phyloP scores from a whole-genome alignment of 2,888 invertebrate species.

The Agonopterix heracliana region DNA sequence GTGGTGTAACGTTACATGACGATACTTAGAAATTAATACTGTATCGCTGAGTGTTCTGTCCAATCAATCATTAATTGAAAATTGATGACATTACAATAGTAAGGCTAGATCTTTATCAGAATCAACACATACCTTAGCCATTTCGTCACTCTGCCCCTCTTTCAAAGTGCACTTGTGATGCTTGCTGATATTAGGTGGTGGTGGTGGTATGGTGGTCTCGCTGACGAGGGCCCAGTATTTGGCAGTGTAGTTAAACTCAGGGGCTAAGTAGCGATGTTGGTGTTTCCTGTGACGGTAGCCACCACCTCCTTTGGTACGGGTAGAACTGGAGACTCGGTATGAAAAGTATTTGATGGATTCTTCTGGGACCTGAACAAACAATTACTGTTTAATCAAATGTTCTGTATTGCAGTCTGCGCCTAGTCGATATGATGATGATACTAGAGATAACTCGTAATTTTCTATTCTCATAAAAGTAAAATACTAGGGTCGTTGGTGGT shows the following conservation, averaged over 20 bases:
- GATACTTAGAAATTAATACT: too few relatives aligned
- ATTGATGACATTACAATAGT: too few relatives aligned
- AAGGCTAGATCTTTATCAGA: too few relatives aligned
- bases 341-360: conserved; percentile 62
- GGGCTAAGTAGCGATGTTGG: conserved; percentile 66
- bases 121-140: conserved; percentile 46
- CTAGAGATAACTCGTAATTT: too few relatives aligned
- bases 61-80: too few relatives aligned
- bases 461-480: too few relatives aligned
- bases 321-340: conserved; percentile 65
- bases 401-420: not conserved
- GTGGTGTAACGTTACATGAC: too few relatives aligned
- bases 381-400: not conserved
- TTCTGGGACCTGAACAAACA: conserved; percentile 44
- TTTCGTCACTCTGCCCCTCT: conserved; percentile 58
- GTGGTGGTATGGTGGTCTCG: conserved; percentile 52
- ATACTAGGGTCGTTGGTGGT: too few relatives aligned
- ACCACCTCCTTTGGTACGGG: conserved; percentile 62
- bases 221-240: conserved; percentile 68
- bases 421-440: too few relatives aligned
- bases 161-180: conserved; percentile 64
- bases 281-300: conserved; percentile 61
- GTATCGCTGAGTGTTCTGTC: too few relatives aligned
- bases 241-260: conserved; percentile 66
- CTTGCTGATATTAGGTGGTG: conserved; percentile 45